Evolutionary conservation across 1,140 invertebrate genomes (phyloP), one percentile per base, ranked within the genome.

Genomic region (Aphelinus certus): DNA sequence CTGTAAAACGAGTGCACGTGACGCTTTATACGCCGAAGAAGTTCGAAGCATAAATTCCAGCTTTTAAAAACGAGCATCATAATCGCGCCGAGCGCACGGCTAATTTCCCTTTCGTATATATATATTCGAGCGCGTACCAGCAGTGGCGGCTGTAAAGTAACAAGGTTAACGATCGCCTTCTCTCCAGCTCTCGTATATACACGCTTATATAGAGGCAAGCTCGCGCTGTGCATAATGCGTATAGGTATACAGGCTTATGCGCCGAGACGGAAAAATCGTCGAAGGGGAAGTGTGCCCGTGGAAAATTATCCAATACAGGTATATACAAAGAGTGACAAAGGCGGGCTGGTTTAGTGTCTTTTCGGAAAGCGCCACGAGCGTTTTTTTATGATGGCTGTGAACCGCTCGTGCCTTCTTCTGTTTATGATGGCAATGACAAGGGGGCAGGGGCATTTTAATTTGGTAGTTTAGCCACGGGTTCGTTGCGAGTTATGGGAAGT

Each of bases 111-210:
- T 71, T 71, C 68, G 26, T 26, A 26, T 26, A 26, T 26, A 26
- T 26, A 62, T 71, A 71, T 71, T 71, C 60, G 2, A 46, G 26
- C 26, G 58, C 45, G 56, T n/a, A 4, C 7, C 55, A 56, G 55
- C 51, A n/a, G 47, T 6, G 5, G 5, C 43, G 7, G 57, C 46
- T 61, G 68, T 70, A 63, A 71, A 71, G 56, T 1, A 71, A 71
- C 60, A 71, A 71, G 69, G 69, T 71, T 71, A 71, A 63, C 60
- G 69, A 71, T 70, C 57, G 46, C 47, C 55, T 47, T 56, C 3
- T 58, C 56, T 68, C 58, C 66, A 58, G 46, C 46, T 47, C 58
- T 58, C 42, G 48, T 10, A 68, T 45, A 7, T 46, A n/a, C 49
- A 67, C n/a, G 65, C 56, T 48, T 58, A 26, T 26, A 26, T 26